Percentiles rank a stretch among this genome's conserved stretches.
Evolutionary conservation across 2,797 vertebrate species (phyloP).

Genomic region (Synaphobranchus kaupii): DNA sequence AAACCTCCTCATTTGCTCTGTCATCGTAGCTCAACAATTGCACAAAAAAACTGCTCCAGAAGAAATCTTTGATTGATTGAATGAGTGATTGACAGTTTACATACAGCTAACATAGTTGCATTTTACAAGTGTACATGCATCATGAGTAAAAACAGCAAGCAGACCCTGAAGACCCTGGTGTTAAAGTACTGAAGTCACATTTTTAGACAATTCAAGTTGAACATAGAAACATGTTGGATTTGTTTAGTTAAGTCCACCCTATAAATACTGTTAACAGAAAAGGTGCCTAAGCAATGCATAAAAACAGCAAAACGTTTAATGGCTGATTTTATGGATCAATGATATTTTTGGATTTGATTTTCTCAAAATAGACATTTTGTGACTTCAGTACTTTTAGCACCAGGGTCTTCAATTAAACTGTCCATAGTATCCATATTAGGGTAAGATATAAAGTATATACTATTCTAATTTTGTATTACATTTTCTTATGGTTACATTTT

Average conservation of each 20-base stretch:
- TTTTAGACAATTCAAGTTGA: no score
- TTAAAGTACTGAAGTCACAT: no score
- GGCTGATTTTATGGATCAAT: no score
- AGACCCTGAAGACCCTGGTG: no score
- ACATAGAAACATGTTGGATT: no score
- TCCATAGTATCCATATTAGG: background rate
- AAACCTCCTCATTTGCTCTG: background rate
- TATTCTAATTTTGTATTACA: background rate
- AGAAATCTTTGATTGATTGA: background rate
- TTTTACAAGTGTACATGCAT: background rate
- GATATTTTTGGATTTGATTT: no score
- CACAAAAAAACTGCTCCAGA: background rate
- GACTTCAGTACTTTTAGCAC: no score
- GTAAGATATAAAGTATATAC: background rate
- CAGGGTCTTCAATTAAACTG: background rate
- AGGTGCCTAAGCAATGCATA: no score
- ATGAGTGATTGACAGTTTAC: background rate
- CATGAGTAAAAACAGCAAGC: background rate
- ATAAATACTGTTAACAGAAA: no score
- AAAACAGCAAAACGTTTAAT: background rate
- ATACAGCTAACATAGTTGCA: background rate
- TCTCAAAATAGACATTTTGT: no score
- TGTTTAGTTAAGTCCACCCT: no score
- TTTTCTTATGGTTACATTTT: background rate
- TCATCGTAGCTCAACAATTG: background rate